phyloP scores from a whole-genome alignment of 2,113 vertebrate species.

The Microcebus lehilahytsara region DNA sequence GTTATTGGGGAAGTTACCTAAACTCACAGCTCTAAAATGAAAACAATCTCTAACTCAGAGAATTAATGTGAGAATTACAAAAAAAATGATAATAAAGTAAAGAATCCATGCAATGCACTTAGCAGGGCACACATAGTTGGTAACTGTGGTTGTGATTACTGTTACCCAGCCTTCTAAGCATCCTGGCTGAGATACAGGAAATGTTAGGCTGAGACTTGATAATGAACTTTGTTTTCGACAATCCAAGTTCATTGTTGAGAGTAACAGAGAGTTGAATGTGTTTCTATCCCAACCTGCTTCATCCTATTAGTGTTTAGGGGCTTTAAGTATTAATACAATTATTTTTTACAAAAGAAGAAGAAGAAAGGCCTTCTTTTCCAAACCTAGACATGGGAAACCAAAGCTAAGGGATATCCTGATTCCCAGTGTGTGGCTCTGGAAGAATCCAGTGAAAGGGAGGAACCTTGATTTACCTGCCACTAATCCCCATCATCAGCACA shows the following conservation, averaged over 20 bases:
- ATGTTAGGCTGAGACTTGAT: neutral
- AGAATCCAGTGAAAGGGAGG: neutral
- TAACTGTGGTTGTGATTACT: neutral
- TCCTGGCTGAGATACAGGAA: neutral
- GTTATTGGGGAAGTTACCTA: neutral
- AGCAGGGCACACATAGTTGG: rapidly evolving
- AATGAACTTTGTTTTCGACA: neutral
- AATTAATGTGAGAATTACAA: neutral
- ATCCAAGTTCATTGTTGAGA: slow-evolving; percentile 1
- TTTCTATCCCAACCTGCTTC: neutral
- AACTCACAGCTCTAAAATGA: neutral
- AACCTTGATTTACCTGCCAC: neutral
- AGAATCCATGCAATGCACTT: neutral
- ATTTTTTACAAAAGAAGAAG: neutral
- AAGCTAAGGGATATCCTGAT: neutral
- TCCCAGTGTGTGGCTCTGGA: neutral
- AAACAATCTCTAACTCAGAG: neutral
- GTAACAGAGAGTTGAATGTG: neutral
- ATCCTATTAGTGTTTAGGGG: neutral
- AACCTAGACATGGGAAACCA: neutral
- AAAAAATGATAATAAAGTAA: neutral
- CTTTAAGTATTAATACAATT: neutral
- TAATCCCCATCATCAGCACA: neutral
- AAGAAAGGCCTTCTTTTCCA: neutral
- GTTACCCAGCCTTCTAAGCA: neutral